Evolutionary conservation across 2,797 vertebrate genomes (phyloP), one percentile per base, ranked within the genome.

Genomic region (Chelon labrosus): DNA sequence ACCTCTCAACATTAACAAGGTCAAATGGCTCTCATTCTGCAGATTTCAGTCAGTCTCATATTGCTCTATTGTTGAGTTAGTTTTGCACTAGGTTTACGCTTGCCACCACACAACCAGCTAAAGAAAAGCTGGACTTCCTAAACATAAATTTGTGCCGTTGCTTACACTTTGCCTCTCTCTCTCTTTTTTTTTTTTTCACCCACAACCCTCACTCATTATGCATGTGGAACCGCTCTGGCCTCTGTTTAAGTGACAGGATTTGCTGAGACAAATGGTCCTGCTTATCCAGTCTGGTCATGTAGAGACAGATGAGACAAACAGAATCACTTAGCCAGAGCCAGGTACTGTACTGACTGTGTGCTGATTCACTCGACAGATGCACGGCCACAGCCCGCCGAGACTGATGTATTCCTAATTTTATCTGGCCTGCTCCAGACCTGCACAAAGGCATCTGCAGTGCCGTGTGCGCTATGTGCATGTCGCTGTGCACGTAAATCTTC

Each of bases 341-440:
- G 86, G 72, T 86, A 69, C 74, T 73, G 80, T 74, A 76, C 62
- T 51, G 71, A 70, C 63, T 71, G 73, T 78, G 79, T 61, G 59
- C 87, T 89, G 89, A 88, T 86, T 87, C 85, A 81, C 70, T 80
- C 55, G 63, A 87, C 89, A 91, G 89, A 88, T 88, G 85, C 78
- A 73, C 78, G 63, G 79, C 76, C 38, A 31, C 62, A 55, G 73
- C 77, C 87, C 75, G 7, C 82, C n/a, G 86, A 88, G 88, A 84
- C 83, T 59, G 44, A 27, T 64, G 57, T 63, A 67, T 65, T 73
- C 57, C 76, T 80, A 68, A 77, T 57, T 91, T 80, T 79, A 86
- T 79, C 72, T 73, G 27, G 39, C 56, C 71, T 66, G 39, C 70
- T 63, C 65, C 71, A 81, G 70, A 75, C 84, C 75, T 71, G 38